Evolutionary conservation across 2,113 vertebrate species (phyloP), one percentile per base, ranked within the genome.

Genomic region (Onychostoma macrolepis): DNA sequence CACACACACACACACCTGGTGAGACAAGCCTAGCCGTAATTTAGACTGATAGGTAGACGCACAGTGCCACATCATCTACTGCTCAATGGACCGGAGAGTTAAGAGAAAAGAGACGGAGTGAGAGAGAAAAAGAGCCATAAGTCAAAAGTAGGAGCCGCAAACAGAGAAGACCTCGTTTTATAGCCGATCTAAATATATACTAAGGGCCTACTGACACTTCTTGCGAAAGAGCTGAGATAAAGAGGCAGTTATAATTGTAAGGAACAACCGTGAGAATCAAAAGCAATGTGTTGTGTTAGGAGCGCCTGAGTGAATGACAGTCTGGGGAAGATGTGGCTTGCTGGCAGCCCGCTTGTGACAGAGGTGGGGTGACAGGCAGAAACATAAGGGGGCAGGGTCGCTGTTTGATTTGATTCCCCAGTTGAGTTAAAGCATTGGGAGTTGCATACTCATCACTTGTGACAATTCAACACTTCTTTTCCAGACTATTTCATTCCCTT

Each of bases 41-140:
- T 92, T 92, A 90, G 88, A 86, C 86, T 80, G 85, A 91, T 83
- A 77, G 83, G n/a, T 67, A 85, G 89, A 89, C 58, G 85, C 78
- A 41, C 12, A 38, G 82, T 84, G 82, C 82, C 82, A 87, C 71
- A 87, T 83, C 71, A 87, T 83, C 71, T 87, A 80, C 76, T 58
- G 65, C 85, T 86, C 85, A 86, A 83, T 83, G 86, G 28, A 76
- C 69, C 74, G 24, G 56, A 77, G 56, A 87, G 38, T 74, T 45
- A 75, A 87, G 78, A 82, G 50, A 72, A 80, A 38, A 72, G 48
- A 45, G 17, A 43, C 10, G 19, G 81, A 17, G n/a, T 56, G 38
- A 38, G 24, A 77, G 19, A 69, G 30, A 48, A 36, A 85, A 30
- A 45, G 17, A 56, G 69, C 50, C 56, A 53, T 43, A 41, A 36